Conservation (phyloP, 2,113 vertebrate species). For the Plecotus auritus region DNA sequence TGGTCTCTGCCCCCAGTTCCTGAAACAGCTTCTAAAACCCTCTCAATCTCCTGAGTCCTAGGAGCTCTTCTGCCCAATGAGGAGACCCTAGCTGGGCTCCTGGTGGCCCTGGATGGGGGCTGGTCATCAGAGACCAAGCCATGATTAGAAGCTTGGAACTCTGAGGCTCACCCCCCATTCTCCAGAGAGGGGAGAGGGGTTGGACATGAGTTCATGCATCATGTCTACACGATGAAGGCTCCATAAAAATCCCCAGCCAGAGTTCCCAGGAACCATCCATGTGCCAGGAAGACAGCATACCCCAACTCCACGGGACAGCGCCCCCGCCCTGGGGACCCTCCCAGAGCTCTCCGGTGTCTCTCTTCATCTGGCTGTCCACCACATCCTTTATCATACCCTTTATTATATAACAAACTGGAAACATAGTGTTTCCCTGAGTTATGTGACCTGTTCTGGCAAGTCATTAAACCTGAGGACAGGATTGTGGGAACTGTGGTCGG, state of each 20-base stretch:
- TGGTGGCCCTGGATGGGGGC: too few relatives aligned
- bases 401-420: not conserved
- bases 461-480: not conserved
- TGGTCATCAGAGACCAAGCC: not conserved
- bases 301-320: not conserved
- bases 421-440: not conserved
- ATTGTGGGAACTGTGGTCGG: not conserved
- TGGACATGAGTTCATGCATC: not conserved
- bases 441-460: not conserved
- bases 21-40: not conserved
- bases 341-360: not conserved
- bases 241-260: not conserved
- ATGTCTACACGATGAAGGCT: not conserved
- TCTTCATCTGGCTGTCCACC: not conserved
- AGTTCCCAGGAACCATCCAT: fast-evolving
- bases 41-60: not conserved
- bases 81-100: not conserved
- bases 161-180: not conserved
- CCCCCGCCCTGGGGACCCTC: not conserved
- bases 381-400: not conserved
- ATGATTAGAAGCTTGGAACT: not conserved
- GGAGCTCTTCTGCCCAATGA: not conserved
- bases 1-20: not conserved
- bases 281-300: fast-evolving
- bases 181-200: not conserved